Conservation (phyloP, 2,113 vertebrate genomes). For the Channa maculata region DNA sequence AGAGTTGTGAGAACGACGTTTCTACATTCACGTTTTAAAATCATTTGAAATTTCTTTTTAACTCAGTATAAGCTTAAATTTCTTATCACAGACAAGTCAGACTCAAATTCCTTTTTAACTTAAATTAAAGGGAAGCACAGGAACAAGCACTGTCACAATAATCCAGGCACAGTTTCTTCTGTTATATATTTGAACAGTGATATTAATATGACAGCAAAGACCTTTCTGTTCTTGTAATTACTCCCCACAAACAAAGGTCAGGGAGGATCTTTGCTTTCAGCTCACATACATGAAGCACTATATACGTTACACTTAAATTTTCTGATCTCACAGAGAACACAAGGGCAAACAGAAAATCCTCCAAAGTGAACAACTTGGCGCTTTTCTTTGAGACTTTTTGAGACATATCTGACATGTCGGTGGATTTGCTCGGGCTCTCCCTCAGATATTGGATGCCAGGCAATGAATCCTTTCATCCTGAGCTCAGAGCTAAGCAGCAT, state of each 20-base stretch:
- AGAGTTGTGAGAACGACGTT: no score
- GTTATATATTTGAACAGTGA: neutral
- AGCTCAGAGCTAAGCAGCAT: constrained; percentile 57
- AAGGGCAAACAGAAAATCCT: constrained; percentile 39
- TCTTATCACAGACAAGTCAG: no score
- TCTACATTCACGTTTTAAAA: no score
- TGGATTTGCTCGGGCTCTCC: constrained; percentile 64
- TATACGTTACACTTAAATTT: constrained; percentile 8
- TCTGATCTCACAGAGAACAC: constrained; percentile 31
- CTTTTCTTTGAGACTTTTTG: constrained; percentile 38
- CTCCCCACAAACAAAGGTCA: neutral
- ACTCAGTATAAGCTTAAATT: no score
- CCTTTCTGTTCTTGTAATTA: neutral
- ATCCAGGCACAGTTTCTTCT: neutral
- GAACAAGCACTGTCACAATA: neutral
- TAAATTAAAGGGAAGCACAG: neutral
- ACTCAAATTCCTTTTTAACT: neutral
- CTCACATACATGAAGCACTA: constrained; percentile 9
- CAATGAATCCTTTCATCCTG: constrained; percentile 65
- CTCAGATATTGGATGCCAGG: constrained; percentile 50
- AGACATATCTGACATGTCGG: constrained; percentile 59
- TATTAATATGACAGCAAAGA: no score
- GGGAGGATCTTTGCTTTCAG: neutral
- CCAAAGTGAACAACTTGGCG: constrained; percentile 50
- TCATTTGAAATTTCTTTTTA: no score